These are phyloP conservation scores for Adoxophyes honmai DNA, from an alignment of 1,140 invertebrate species.

Conservation along the genomic window DNA sequence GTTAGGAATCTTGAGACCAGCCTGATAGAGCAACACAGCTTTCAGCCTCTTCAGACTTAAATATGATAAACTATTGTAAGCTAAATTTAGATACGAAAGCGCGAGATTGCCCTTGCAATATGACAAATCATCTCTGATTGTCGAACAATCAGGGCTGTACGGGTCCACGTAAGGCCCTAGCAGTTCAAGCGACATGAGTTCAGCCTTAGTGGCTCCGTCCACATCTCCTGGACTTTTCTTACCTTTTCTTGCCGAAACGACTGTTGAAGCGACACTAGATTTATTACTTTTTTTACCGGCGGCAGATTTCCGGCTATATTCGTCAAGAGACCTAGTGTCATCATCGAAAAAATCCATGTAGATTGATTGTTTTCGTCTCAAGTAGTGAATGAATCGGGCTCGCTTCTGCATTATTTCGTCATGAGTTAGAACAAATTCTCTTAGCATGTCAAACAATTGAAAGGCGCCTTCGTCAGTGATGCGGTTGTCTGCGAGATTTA, in stretches of 20 bases:
- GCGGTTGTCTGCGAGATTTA: constrained; percentile 50
- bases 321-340: constrained; percentile 22
- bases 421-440: constrained; percentile 40
- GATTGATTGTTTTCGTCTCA: constrained; percentile 30
- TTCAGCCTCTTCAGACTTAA: constrained; percentile 29
- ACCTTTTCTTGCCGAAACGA: constrained; percentile 22
- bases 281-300: constrained; percentile 25
- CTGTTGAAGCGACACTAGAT: neutral
- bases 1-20: constrained; percentile 17
- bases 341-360: constrained; percentile 27
- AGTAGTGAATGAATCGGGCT: constrained; percentile 31
- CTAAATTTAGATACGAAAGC: constrained; percentile 43
- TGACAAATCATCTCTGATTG: constrained; percentile 19
- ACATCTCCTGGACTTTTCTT: constrained; percentile 22
- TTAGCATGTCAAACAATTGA: constrained; percentile 34
- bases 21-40: constrained; percentile 34
- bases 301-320: constrained; percentile 24
- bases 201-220: constrained; percentile 26
- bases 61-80: constrained; percentile 44
- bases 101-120: constrained; percentile 38
- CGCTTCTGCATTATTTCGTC: constrained; percentile 32
- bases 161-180: constrained; percentile 36
- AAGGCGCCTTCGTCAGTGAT: constrained; percentile 40
- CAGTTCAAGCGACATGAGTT: constrained; percentile 29
- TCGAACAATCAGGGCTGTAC: constrained; percentile 22